phyloP scores from a whole-genome alignment of 2,888 invertebrate genomes.

The Erynnis tages region DNA sequence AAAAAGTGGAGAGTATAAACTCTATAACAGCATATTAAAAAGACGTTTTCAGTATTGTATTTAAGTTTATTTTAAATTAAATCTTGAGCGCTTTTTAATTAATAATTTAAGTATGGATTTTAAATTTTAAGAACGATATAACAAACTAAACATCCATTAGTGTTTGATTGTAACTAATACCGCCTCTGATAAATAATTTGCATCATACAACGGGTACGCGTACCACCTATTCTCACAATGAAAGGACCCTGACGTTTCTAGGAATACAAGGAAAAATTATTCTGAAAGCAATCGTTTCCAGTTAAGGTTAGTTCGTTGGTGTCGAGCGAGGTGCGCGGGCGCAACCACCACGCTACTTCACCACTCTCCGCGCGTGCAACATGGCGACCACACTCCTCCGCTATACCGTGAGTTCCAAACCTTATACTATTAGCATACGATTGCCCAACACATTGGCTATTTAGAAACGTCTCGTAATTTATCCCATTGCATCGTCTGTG shows the following conservation, averaged over 20 bases:
- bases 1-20: too few species aligned
- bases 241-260: conserved; percentile 23
- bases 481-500: neutral
- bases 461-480: conserved; percentile 21
- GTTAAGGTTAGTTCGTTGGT: conserved; percentile 49
- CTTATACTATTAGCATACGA: conserved; percentile 32
- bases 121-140: too few species aligned
- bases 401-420: conserved; percentile 38
- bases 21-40: too few species aligned
- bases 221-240: conserved; percentile 10
- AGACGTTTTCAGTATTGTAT: too few species aligned
- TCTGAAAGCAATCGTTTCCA: conserved; percentile 40
- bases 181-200: too few species aligned
- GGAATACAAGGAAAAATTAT: conserved; percentile 35
- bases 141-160: too few species aligned
- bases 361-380: conserved; percentile 58
- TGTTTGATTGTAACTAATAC: too few species aligned
- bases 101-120: too few species aligned
- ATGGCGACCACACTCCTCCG: conserved; percentile 49
- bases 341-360: conserved; percentile 60
- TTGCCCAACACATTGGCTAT: conserved; percentile 22
- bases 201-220: too few species aligned
- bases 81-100: too few species aligned
- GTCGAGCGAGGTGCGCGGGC: conserved; percentile 54
- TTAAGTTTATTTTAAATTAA: too few species aligned